phyloP scores from a whole-genome alignment of 2,113 vertebrate species.

The Thunnus thynnus region DNA sequence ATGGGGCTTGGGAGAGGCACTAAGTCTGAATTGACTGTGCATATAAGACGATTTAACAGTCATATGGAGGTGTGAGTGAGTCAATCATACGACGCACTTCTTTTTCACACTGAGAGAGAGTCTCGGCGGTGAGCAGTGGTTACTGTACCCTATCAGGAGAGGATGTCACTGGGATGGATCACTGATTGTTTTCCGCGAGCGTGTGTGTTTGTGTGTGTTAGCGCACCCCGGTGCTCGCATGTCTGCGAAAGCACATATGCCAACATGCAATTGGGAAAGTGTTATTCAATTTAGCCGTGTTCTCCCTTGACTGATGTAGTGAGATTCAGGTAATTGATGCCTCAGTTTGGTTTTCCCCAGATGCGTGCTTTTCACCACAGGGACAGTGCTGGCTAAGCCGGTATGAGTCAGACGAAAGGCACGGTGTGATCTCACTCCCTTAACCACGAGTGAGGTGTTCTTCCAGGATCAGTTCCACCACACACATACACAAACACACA shows the following conservation, averaged over 20 bases:
- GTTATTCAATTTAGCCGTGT: conserved; percentile 75
- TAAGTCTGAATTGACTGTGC: conserved; percentile 67
- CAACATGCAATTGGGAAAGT: conserved; percentile 42
- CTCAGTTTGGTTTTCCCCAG: conserved; percentile 67
- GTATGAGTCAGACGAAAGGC: conserved; percentile 68
- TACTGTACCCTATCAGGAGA: conserved; percentile 51
- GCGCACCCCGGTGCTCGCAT: neutral
- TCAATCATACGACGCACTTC: conserved; percentile 73
- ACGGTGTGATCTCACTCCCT: conserved; percentile 60
- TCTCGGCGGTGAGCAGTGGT: conserved; percentile 38
- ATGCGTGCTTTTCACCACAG: conserved; percentile 41
- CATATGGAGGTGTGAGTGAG: conserved; percentile 80
- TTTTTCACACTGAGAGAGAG: conserved; percentile 45
- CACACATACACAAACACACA: conserved; percentile 27
- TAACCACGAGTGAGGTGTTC: conserved; percentile 49
- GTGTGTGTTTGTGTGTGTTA: neutral
- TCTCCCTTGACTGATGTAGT: conserved; percentile 68
- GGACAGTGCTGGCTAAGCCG: conserved; percentile 57
- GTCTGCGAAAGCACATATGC: conserved; percentile 20
- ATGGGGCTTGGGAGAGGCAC: conserved; percentile 61
- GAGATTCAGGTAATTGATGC: conserved; percentile 79
- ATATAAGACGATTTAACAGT: conserved; percentile 79
- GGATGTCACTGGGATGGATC: conserved; percentile 52
- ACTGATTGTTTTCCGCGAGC: conserved; percentile 59
- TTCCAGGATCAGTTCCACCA: conserved; percentile 71